Evolutionary conservation across 2,113 vertebrate genomes (phyloP).

Genomic region (Prionailurus viverrinus): DNA sequence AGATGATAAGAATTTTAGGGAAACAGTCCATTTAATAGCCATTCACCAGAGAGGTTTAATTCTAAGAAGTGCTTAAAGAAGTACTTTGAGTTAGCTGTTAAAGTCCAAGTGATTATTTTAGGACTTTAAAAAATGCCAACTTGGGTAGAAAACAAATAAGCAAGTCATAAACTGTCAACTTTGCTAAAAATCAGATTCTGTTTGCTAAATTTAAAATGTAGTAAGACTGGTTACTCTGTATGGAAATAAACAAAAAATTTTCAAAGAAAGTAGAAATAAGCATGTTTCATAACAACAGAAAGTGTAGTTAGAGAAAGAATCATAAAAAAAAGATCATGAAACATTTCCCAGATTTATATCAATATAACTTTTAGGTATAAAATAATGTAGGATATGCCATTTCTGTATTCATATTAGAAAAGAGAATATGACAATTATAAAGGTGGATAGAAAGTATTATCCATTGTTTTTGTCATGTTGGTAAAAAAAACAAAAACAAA

Average conservation of each 20-base stretch:
- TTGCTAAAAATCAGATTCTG: conserved; percentile 65
- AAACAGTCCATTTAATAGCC: conserved; percentile 52
- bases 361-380: conserved; percentile 16
- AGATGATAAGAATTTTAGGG: conserved; percentile 61
- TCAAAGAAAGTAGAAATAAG: conserved; percentile 59
- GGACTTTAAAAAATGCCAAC: conserved; percentile 62
- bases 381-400: background rate
- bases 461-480: conserved; percentile 62
- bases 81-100: conserved; percentile 50
- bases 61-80: conserved; percentile 58
- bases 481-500: background rate
- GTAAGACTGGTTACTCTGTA: conserved; percentile 31
- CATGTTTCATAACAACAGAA: conserved; percentile 20
- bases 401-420: conserved; percentile 68
- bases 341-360: background rate
- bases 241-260: conserved; percentile 42
- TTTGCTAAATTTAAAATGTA: conserved; percentile 42
- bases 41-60: conserved; percentile 66
- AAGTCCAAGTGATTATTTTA: conserved; percentile 71
- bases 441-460: conserved; percentile 43
- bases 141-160: conserved; percentile 69
- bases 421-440: conserved; percentile 73
- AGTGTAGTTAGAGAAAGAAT: conserved; percentile 60
- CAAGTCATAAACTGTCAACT: conserved; percentile 67
- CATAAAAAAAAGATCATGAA: conserved; percentile 69